Evolutionary conservation across 1,140 invertebrate genomes (phyloP).

Genomic region (Linepithema humile): DNA sequence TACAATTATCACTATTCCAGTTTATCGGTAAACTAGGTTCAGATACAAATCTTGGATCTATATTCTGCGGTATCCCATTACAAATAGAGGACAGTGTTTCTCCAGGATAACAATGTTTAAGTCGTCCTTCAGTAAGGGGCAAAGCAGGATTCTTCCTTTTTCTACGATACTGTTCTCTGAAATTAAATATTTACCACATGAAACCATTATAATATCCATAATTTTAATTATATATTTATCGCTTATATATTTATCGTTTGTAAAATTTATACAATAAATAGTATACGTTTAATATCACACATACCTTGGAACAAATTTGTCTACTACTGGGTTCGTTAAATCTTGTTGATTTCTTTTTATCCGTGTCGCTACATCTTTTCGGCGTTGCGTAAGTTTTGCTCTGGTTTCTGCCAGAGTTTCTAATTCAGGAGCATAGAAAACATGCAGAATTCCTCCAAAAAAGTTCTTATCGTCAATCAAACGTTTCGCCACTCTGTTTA

Average conservation of each 20-base stretch:
- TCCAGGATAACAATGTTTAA: conserved; percentile 70
- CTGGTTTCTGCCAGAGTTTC: conserved; percentile 91
- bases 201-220: neutral
- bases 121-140: conserved; percentile 72
- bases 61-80: conserved; percentile 68
- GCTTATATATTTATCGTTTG: conserved; percentile 23
- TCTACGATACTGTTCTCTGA: conserved; percentile 76
- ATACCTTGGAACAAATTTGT: conserved; percentile 76
- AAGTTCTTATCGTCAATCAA: conserved; percentile 93
- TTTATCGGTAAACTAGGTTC: conserved; percentile 70
- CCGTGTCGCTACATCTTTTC: conserved; percentile 85
- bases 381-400: conserved; percentile 90
- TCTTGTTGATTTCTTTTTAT: conserved; percentile 75
- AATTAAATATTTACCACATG: conserved; percentile 47
- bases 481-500: conserved; percentile 91
- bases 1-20: conserved; percentile 19
- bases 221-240: conserved; percentile 22
- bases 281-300: neutral
- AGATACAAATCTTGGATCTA: conserved; percentile 71
- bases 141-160: conserved; percentile 74
- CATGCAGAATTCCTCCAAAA: conserved; percentile 93
- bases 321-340: conserved; percentile 64
- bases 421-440: conserved; percentile 95
- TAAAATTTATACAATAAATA: neutral
- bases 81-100: conserved; percentile 73